Base-by-base conservation (phyloP, 1,140 invertebrate genomes). In the Scaptomyza graminum region DNA sequence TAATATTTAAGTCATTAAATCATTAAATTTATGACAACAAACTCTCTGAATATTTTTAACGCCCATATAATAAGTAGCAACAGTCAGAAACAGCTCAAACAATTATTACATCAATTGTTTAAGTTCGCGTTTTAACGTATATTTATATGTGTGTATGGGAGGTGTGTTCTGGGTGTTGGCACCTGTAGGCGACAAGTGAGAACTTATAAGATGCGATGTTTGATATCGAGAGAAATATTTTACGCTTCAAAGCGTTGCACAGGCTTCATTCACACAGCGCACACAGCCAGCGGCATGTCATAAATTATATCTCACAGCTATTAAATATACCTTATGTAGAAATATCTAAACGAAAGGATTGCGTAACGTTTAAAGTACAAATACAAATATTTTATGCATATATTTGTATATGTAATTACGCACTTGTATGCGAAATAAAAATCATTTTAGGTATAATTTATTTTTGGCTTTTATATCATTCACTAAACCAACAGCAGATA, bases 81-180 rank as follows among this genome's bases (percentile, higher is more conserved):
- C 22, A 31, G 25, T 28, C 1, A 11, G 5, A 15, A 13, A 28
- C 7, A 50, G n/a, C n/a, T 31, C 3, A 0, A 4, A 57, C 28
- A 47, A 59, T 68, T 70, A 70, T 70, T 64, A 41, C 55, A 76
- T 59, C 37, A 74, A 74, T 44, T 69, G 57, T 76, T 52, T 62
- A 69, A 76, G 49, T 62, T 39, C 74, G 51, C 31, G 2, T 16
- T 57, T n/a, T n/a, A n/a, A n/a, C n/a, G n/a, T n/a, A n/a, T 57
- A 57, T 57, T 57, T 47, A 22, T 28, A 44, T 9, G 12, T 43
- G 59, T 22, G 28, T 31, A 5, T 31, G 16, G 55, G 41, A 60
- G 63, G 69, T 72, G 69, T 72, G 63, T 47, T 28, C 55, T 31
- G 5, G 25, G 47, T n/a, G 28, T 5, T 18, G 15, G 12, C 62